Conservation (phyloP, 2,888 invertebrate genomes). For the Stenodema calcarata region DNA sequence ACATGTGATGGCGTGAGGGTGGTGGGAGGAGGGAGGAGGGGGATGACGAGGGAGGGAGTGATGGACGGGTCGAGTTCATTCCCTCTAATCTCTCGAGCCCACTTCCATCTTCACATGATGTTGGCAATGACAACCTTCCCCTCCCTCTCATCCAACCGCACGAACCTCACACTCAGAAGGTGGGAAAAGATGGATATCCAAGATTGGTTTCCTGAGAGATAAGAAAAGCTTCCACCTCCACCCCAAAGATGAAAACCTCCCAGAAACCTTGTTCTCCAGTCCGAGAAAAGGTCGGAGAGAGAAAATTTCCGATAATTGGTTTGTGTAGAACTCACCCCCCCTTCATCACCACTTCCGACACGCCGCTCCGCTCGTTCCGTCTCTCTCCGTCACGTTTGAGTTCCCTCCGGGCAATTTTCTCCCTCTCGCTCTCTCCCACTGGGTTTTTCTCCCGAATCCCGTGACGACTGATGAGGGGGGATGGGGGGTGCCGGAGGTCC, state of each 20-base stretch:
- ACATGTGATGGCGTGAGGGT: background rate
- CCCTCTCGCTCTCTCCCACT: background rate
- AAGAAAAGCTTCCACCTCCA: background rate
- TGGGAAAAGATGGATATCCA: conserved; percentile 11
- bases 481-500: background rate
- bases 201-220: conserved; percentile 20
- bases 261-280: background rate
- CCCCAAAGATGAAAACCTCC: background rate
- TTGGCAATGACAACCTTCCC: background rate
- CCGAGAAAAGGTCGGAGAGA: background rate
- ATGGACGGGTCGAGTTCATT: too few species aligned
- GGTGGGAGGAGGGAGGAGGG: too few species aligned
- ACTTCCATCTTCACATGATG: background rate
- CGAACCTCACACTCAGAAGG: background rate
- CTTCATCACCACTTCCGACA: background rate
- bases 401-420: conserved; percentile 27
- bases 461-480: background rate
- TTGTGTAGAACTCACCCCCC: conserved; percentile 8
- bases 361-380: background rate
- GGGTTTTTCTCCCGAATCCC: background rate
- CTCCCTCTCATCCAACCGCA: background rate
- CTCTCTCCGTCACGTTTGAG: background rate
- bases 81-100: background rate
- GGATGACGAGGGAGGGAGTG: too few species aligned
- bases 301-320: conserved; percentile 39